Evolutionary conservation across 2,113 vertebrate genomes (phyloP).

Genomic region (Falco punctatus): DNA sequence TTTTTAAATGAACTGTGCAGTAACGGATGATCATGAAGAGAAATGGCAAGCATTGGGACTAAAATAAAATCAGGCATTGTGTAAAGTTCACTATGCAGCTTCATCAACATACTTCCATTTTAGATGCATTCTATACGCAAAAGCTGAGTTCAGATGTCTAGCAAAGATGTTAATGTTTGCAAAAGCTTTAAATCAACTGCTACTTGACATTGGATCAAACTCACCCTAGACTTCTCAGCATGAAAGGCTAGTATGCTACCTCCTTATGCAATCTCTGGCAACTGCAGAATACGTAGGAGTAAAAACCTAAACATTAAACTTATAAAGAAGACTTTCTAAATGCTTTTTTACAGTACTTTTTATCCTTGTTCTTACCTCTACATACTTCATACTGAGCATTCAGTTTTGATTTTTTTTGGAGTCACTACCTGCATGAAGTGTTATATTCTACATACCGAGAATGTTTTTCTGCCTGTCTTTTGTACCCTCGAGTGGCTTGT

Average conservation of each 20-base stretch:
- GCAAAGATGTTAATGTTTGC: not conserved
- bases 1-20: not conserved
- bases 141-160: not conserved
- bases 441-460: not conserved
- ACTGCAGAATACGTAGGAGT: not conserved
- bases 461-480: not conserved
- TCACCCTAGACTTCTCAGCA: not conserved
- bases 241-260: not conserved
- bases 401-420: not conserved
- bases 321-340: not conserved
- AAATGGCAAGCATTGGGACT: not conserved
- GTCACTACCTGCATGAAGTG: not conserved
- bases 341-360: not conserved
- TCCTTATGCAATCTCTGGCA: not conserved
- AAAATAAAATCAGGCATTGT: not conserved
- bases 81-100: not conserved
- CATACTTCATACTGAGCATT: not conserved
- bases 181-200: not conserved
- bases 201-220: not conserved
- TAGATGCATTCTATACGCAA: conserved; percentile 49
- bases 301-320: not conserved
- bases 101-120: conserved; percentile 43
- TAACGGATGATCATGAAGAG: not conserved
- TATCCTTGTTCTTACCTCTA: not conserved
- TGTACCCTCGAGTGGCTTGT: not conserved